Base-by-base conservation (phyloP, 2,113 vertebrate genomes). In the Malurus alboscapulatus region DNA sequence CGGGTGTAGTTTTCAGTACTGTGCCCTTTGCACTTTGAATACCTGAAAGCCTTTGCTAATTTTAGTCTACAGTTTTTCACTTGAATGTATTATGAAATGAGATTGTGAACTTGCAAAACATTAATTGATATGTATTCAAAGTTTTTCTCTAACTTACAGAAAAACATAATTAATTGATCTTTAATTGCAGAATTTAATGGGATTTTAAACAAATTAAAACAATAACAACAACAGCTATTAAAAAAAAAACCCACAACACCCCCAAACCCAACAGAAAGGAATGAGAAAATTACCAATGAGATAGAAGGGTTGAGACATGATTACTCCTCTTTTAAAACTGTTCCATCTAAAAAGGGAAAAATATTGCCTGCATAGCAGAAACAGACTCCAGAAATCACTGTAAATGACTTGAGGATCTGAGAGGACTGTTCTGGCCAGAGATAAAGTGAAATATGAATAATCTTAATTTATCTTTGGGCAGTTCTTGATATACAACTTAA, bases 381-480 rank as follows among this genome's bases (percentile, higher is more conserved):
- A 67, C 27, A 36, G 25, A 45, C 42, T 92, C 83, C 40, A 78
- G 57, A 92, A 96, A 92, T 81, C 44, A 36, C 69, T 42, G 22
- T 45, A 90, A 93, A 51, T 45, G 21, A 59, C 61, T 84, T 74
- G 30, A 0, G 14, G 48, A 81, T 90, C 76, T 90, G 40, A 88
- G 20, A 25, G 57, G 45, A 81, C 67, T 57, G 26, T 78, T 93
- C 65, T 88, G 80, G 44, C 45, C 73, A 82, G 76, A 93, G 87
- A 77, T 75, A 75, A 77, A 91, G 27, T 84, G 25, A 90, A 94
- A 51, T 80, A 59, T 75, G 25, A 86, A 77, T 81, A 62, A 73
- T 84, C 36, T 77, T 81, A 53, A 30, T 87, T 93, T 90, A 74
- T 82, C 75, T 94, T 90, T 83, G 50, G 53, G 29, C 13, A 86